phyloP scores from a whole-genome alignment of 2,888 invertebrate species.

The Dione vanillae region DNA sequence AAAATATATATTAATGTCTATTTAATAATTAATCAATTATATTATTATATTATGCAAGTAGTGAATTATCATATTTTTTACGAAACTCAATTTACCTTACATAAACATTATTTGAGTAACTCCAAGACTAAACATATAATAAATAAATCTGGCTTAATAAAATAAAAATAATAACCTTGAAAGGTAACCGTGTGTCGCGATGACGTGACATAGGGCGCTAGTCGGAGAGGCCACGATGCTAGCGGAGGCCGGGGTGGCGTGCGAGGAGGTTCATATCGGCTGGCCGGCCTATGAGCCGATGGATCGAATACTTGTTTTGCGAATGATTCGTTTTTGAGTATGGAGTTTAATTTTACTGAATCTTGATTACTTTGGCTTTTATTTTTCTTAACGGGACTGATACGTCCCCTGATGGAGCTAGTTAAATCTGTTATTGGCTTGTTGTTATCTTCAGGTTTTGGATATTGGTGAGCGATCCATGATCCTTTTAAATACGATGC shows the following conservation, averaged over 20 bases:
- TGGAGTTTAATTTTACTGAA: slow-evolving; percentile 78
- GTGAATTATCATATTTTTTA: background rate
- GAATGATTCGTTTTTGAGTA: slow-evolving; percentile 81
- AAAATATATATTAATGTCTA: background rate
- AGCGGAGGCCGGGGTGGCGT: slow-evolving; percentile 82
- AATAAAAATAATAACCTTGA: slow-evolving; percentile 85
- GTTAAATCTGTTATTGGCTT: slow-evolving; percentile 83
- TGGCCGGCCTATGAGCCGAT: slow-evolving; percentile 88
- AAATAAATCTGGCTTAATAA: slow-evolving; percentile 48
- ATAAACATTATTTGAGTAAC: slow-evolving; percentile 51
- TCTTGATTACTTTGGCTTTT: slow-evolving; percentile 66
- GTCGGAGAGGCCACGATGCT: slow-evolving; percentile 72
- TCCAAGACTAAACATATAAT: slow-evolving; percentile 73
- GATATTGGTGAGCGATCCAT: slow-evolving; percentile 92
- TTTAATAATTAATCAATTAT: background rate
- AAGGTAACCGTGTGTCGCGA: slow-evolving; percentile 89
- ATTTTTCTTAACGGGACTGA: slow-evolving; percentile 73
- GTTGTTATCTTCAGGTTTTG: slow-evolving; percentile 87
- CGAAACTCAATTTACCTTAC: slow-evolving; percentile 35
- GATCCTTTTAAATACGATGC: slow-evolving; percentile 90
- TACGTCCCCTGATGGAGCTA: slow-evolving; percentile 60
- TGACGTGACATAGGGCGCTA: slow-evolving; percentile 78
- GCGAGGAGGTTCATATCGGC: slow-evolving; percentile 89
- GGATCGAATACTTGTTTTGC: slow-evolving; percentile 90
- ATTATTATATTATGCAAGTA: background rate